phyloP scores from a whole-genome alignment of 2,113 vertebrate genomes.

The Cebus imitator region DNA sequence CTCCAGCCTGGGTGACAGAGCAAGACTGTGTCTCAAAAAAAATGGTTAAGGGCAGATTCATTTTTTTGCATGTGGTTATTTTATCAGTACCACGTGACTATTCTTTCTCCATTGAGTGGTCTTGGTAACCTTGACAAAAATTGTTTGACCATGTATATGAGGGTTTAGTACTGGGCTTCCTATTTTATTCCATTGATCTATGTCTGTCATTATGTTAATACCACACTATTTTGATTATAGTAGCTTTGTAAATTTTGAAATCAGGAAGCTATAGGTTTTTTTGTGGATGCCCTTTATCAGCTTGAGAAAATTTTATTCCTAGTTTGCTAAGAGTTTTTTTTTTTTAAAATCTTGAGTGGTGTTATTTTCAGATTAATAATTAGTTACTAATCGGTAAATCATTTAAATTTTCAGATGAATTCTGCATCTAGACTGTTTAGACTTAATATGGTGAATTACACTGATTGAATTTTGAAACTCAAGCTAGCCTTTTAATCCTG shows the following conservation, averaged over 20 bases:
- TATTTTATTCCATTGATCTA: not conserved
- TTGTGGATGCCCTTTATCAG: not conserved
- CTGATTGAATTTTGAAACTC: conserved; percentile 8
- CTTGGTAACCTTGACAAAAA: not conserved
- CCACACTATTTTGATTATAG: not conserved
- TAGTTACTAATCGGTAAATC: too few species aligned
- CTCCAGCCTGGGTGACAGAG: too few species aligned
- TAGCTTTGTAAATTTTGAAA: conserved; percentile 23
- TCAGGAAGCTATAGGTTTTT: not conserved
- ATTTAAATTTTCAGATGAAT: not conserved
- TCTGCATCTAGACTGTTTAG: not conserved
- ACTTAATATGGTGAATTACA: not conserved
- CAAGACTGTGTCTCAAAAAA: too few species aligned
- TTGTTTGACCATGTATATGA: not conserved
- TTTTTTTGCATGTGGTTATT: not conserved
- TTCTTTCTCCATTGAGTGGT: not conserved
- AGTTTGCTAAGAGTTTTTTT: not conserved
- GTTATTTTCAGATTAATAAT: not conserved
- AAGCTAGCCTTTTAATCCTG: not conserved
- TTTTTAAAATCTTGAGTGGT: not conserved
- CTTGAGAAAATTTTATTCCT: conserved; percentile 21
- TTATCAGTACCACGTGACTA: not conserved
- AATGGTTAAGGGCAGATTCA: not conserved
- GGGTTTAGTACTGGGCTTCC: not conserved
- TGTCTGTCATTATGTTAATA: not conserved